Conservation (phyloP, 2,113 vertebrate species). For the Coracopsis vasa region DNA sequence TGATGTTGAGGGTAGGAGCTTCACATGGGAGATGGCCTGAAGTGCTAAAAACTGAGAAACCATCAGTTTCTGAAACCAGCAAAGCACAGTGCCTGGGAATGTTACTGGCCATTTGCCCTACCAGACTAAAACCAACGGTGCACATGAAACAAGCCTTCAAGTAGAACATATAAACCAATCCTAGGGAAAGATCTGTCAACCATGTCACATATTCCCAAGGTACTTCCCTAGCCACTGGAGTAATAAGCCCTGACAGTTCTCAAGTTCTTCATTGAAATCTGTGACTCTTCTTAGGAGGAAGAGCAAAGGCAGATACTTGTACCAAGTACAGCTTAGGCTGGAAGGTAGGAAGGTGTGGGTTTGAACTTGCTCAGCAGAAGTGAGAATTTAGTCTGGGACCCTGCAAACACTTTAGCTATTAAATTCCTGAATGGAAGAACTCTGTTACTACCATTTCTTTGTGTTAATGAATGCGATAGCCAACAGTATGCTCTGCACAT, state of each 20-base stretch:
- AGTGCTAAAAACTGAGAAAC: not conserved
- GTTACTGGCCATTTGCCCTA: fast-evolving
- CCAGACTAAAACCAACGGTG: not conserved
- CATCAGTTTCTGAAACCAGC: not conserved
- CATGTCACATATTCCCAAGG: not conserved
- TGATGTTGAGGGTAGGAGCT: not conserved
- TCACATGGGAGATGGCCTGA: not conserved
- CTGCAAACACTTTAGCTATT: not conserved
- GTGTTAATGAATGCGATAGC: not conserved
- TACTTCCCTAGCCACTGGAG: not conserved
- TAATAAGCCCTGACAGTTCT: not conserved
- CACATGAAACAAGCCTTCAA: not conserved
- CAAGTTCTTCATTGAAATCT: not conserved
- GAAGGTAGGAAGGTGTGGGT: not conserved
- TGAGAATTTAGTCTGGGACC: not conserved
- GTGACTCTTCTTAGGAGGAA: not conserved
- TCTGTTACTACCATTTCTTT: not conserved
- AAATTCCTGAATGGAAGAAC: not conserved
- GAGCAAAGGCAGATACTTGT: not conserved
- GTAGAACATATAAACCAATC: not conserved
- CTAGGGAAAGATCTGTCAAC: not conserved
- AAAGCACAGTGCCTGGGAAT: not conserved
- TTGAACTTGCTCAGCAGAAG: not conserved
- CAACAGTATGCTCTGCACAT: not conserved
- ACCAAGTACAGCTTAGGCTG: not conserved